Conservation (phyloP, 1,140 invertebrate species). For the Cheumatopsyche charites region DNA sequence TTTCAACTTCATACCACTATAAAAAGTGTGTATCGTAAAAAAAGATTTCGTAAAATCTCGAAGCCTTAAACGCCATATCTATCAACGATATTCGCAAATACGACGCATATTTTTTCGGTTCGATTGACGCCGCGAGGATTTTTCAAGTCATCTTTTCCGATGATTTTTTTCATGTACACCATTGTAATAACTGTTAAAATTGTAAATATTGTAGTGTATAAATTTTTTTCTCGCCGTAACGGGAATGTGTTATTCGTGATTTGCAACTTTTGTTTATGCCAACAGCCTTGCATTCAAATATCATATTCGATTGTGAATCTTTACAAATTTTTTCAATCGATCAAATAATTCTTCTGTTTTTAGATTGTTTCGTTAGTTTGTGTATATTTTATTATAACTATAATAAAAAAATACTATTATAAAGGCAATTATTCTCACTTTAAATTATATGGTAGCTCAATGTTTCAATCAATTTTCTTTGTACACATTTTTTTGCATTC, state of each 20-base stretch:
- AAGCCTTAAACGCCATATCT: background rate
- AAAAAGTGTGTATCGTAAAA: slow-evolving; percentile 4
- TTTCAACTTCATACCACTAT: background rate
- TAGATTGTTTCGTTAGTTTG: too few species aligned
- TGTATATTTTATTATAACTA: too few species aligned
- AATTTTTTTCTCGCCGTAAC: background rate
- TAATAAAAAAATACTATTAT: too few species aligned
- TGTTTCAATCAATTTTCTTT: background rate
- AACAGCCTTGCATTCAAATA: too few species aligned
- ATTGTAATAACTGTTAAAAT: slow-evolving; percentile 13
- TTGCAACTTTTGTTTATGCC: background rate
- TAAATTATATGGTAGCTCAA: background rate
- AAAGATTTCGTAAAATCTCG: background rate
- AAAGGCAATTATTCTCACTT: slow-evolving; percentile 13
- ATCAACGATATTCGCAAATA: background rate
- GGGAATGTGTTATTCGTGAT: background rate
- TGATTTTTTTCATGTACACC: background rate
- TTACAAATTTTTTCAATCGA: too few species aligned
- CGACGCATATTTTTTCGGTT: background rate
- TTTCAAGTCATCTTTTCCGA: background rate
- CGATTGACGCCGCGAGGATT: background rate
- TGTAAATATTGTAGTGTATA: slow-evolving; percentile 7
- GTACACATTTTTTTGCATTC: too few species aligned
- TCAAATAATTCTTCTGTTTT: too few species aligned
- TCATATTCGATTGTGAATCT: too few species aligned